Percentiles rank a stretch among this genome's conserved stretches.
These are phyloP conservation scores for Actinia equina DNA, from an alignment of 64 coral and sea anemone genomes.

Conservation along the genomic window DNA sequence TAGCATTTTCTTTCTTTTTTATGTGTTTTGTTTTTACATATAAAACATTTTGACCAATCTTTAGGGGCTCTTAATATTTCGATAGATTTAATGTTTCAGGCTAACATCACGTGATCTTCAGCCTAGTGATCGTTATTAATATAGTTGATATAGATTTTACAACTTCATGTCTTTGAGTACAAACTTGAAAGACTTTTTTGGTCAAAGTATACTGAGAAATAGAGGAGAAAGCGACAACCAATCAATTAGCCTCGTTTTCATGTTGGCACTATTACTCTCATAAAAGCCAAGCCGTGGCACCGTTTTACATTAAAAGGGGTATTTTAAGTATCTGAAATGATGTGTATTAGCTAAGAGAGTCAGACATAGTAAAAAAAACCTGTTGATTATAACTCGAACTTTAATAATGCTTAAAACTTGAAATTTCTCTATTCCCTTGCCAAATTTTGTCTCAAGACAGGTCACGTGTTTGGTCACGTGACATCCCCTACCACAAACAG, in stretches of 20 bases:
- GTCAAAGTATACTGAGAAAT: slow-evolving; percentile 7
- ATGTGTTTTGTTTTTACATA: no score
- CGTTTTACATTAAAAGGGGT: not conserved
- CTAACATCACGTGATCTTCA: no score
- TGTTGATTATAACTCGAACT: not conserved
- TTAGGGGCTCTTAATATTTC: no score
- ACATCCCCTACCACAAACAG: not conserved
- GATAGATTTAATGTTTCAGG: no score
- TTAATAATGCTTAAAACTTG: not conserved
- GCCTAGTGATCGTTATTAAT: not conserved
- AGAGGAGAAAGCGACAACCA: slow-evolving; percentile 9
- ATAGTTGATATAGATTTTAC: not conserved
- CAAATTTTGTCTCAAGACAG: not conserved
- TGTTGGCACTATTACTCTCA: slow-evolving; percentile 7
- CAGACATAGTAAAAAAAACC: not conserved
- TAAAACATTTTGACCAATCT: no score
- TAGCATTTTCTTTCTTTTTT: no score
- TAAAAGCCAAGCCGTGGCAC: not conserved
- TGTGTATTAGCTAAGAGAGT: not conserved
- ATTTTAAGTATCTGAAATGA: not conserved
- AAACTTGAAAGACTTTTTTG: slow-evolving; percentile 18
- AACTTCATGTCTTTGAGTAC: not conserved
- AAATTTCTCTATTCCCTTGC: not conserved
- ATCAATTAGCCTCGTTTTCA: slow-evolving; percentile 35
- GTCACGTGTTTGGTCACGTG: not conserved